These are phyloP conservation scores for Halocynthia aurantium DNA, from an alignment of 23 tunicate species.

Conservation along the genomic window DNA sequence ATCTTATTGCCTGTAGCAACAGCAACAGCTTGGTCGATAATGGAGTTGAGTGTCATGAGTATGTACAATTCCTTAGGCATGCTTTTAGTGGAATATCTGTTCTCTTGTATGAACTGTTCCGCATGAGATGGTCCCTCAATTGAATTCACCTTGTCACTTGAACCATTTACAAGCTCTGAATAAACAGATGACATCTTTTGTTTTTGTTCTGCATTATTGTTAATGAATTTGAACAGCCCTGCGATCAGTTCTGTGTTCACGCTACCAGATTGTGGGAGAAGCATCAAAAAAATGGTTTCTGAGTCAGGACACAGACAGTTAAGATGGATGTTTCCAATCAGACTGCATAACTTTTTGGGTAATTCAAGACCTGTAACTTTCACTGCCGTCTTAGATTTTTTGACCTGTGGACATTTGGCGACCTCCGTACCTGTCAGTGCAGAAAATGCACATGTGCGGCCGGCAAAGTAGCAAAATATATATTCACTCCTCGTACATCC, in stretches of 20 bases:
- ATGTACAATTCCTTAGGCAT: constrained; percentile 56
- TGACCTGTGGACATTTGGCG: constrained; percentile 7
- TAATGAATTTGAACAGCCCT: constrained; percentile 1
- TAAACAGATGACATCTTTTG: not conserved
- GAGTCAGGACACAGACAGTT: constrained; percentile 6
- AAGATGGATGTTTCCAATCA: not conserved
- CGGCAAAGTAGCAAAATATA: constrained; percentile 43
- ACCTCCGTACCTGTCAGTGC: constrained; percentile 48
- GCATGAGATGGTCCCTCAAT: not conserved
- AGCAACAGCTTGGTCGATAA: constrained; percentile 64
- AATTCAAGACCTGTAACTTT: constrained; percentile 1
- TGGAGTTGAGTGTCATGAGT: constrained; percentile 36
- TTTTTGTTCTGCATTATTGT: not conserved
- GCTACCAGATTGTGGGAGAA: not conserved
- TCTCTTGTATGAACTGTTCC: constrained; percentile 28
- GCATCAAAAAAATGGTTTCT: not conserved
- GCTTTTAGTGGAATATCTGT: constrained; percentile 23
- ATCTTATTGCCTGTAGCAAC: constrained; percentile 49
- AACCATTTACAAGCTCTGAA: not conserved
- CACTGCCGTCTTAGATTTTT: not conserved
- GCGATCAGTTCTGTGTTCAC: constrained; percentile 4
- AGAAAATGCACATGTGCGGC: constrained; percentile 36
- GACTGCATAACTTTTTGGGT: not conserved
- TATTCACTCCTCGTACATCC: constrained; percentile 38
- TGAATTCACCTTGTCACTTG: not conserved